A percentile compares a stretch with the other conserved stretches of the same genome.
These are phyloP conservation scores for Campoletis raptor DNA, from an alignment of 2,888 invertebrate species.

Conservation along the genomic window DNA sequence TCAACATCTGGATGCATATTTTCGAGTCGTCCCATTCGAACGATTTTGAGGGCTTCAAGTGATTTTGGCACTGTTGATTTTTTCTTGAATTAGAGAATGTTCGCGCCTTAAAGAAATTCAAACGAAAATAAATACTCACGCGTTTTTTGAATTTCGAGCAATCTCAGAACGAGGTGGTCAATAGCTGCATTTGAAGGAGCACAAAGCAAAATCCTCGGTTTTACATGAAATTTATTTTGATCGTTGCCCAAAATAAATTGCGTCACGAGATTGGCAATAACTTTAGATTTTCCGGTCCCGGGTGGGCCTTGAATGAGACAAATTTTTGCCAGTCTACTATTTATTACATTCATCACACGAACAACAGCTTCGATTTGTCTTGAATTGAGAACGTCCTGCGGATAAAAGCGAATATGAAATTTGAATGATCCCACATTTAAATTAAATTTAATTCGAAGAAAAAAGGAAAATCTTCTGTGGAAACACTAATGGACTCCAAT, in stretches of 20 bases:
- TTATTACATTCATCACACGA: conserved; percentile 85
- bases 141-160: conserved; percentile 86
- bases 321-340: conserved; percentile 87
- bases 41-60: conserved; percentile 87
- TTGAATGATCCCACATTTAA: not conserved
- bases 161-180: conserved; percentile 90
- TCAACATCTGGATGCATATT: conserved; percentile 87
- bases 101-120: not conserved
- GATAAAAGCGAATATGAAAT: not conserved
- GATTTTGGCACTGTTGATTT: conserved; percentile 46
- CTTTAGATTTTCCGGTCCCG: conserved; percentile 93
- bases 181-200: conserved; percentile 95
- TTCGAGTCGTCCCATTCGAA: conserved; percentile 89
- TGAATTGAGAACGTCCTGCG: conserved; percentile 86
- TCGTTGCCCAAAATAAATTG: conserved; percentile 87
- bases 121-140: conserved; percentile 26
- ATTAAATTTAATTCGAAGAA: too few relatives aligned
- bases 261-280: conserved; percentile 91
- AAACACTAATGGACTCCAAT: not conserved
- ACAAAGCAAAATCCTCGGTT: conserved; percentile 90
- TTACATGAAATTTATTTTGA: conserved; percentile 81
- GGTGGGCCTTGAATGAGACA: conserved; percentile 94
- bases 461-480: not conserved
- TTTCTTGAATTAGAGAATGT: not conserved
- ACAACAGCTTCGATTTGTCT: conserved; percentile 89